Evolutionary conservation across 2,113 vertebrate genomes (phyloP), one percentile per base, ranked within the genome.

Genomic region (Cyprinodon brontotheroides): DNA sequence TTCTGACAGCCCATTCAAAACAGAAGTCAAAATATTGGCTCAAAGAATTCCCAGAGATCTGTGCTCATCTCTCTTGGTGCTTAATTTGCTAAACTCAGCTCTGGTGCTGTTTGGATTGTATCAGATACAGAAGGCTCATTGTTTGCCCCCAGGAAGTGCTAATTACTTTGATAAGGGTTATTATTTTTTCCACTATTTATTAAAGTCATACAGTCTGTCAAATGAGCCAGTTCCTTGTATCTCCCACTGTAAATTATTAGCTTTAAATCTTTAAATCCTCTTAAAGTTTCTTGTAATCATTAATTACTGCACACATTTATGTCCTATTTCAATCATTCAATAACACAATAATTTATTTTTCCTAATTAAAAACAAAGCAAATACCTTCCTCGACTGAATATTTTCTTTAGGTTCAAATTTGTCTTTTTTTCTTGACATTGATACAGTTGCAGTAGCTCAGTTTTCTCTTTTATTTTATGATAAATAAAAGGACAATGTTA

Each of bases 1-100:
- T 76, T 82, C 80, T 87, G 82, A 87, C 79, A 79, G 70, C 63
- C 68, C 65, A 77, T 78, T 78, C 74, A 60, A 62, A 70, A 45
- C 79, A 79, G 65, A 85, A 74, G 72, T 74, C 68, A 79, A 79
- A 90, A 89, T 89, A 90, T 89, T 86, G 85, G 68, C 81, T 61
- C 81, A 88, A 14, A 78, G 75, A 90, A 89, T 82, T 87, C 86
- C 87, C 83, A 67, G 48, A 83, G 81, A 87, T 88, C 79, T 79
- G 53, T 70, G 72, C 78, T 69, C 76, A 40, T 82, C 75, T 84
- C 84, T 88, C 86, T 63, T 71, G 80, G 80, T 83, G 83, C 79
- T 78, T 89, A 75, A 89, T 88, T 86, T 87, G 74, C 78, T 66
- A 83, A 83, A 83, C 65, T 57, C 77, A 73, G 72, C 80, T 76